A percentile compares a stretch with the other conserved stretches of the same genome.
Evolutionary conservation across 1,140 invertebrate genomes (phyloP).

Genomic region (Paralvinella palmiformis): DNA sequence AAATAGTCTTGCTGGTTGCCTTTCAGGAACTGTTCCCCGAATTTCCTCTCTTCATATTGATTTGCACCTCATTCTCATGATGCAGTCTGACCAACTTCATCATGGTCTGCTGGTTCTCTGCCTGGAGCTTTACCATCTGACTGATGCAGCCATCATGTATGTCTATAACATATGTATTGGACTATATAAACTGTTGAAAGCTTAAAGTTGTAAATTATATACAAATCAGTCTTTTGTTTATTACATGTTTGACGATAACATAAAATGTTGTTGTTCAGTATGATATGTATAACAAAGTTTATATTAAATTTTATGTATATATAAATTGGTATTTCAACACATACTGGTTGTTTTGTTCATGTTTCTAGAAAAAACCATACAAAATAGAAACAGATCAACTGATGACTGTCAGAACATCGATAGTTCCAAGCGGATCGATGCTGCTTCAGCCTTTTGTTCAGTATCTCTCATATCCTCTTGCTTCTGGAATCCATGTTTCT

Average conservation of each 20-base stretch:
- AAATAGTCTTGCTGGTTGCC: background rate
- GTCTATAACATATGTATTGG: background rate
- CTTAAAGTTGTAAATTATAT: constrained; percentile 1
- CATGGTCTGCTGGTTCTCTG: background rate
- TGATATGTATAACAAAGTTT: background rate
- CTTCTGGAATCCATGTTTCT: constrained; percentile 1
- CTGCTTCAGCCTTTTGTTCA: background rate
- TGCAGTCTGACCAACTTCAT: background rate
- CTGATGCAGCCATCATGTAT: constrained; percentile 4
- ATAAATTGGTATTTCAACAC: constrained; percentile 3
- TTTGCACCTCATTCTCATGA: background rate
- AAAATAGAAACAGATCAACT: background rate
- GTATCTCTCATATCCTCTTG: background rate
- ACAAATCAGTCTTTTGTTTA: background rate
- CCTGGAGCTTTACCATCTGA: background rate
- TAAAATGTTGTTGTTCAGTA: background rate
- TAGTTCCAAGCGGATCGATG: background rate
- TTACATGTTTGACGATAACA: background rate
- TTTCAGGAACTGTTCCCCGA: background rate
- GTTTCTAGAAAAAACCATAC: background rate
- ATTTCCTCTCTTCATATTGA: background rate
- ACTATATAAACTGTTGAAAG: background rate
- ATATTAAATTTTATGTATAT: background rate
- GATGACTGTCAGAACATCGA: background rate
- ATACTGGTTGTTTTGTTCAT: background rate